A percentile compares a stretch with the other conserved stretches of the same genome.
phyloP scores from a whole-genome alignment of 2,113 vertebrate genomes.

The Panurus biarmicus region DNA sequence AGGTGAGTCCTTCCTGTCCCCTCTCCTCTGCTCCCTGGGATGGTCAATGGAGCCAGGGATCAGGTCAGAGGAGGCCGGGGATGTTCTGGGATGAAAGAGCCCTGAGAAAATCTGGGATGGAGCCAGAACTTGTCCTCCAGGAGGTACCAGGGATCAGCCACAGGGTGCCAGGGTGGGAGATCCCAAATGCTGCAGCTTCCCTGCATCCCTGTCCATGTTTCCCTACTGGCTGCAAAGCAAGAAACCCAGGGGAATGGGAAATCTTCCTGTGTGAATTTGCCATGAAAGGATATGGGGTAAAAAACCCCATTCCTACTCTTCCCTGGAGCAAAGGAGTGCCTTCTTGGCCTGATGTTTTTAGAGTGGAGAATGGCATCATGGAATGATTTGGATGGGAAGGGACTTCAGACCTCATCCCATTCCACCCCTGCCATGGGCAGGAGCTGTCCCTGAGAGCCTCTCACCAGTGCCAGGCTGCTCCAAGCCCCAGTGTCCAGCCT shows the following conservation, averaged over 20 bases:
- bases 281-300: background rate
- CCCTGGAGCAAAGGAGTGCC: background rate
- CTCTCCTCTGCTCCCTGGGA: background rate
- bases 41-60: accelerated
- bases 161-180: background rate
- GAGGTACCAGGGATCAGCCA: background rate
- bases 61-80: background rate
- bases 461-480: background rate
- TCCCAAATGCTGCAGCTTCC: background rate
- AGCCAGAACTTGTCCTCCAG: background rate
- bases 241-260: background rate
- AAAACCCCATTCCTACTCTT: background rate
- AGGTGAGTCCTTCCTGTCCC: background rate
- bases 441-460: too few relatives aligned
- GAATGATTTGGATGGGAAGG: background rate
- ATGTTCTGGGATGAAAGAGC: background rate
- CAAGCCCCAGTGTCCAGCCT: background rate
- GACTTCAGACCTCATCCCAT: background rate
- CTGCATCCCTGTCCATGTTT: accelerated
- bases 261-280: background rate
- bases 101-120: accelerated
- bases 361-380: background rate
- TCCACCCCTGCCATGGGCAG: background rate
- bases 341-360: background rate
- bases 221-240: background rate